phyloP scores from a whole-genome alignment of 2,797 vertebrate species.

The Scarus forsteni region DNA sequence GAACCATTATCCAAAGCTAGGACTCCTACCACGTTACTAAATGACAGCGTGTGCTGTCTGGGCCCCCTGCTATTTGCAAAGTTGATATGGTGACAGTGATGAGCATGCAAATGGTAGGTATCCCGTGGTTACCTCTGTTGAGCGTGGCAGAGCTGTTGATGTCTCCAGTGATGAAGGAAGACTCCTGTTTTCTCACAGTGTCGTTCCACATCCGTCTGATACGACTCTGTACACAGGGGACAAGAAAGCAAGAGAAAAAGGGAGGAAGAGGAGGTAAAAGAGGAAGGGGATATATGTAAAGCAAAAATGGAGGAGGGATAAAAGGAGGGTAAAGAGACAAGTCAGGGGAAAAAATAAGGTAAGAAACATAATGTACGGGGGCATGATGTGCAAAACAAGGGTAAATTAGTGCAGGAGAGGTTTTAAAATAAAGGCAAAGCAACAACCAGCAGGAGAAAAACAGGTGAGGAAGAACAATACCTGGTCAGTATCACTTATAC shows the following conservation, averaged over 20 bases:
- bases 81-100: slow-evolving; percentile 71
- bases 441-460: slow-evolving; percentile 47
- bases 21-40: slow-evolving; percentile 64
- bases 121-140: slow-evolving; percentile 96
- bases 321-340: slow-evolving; percentile 14
- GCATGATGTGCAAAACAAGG: slow-evolving; percentile 52
- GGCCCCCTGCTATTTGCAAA: slow-evolving; percentile 67
- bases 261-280: slow-evolving; percentile 4
- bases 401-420: slow-evolving; percentile 68
- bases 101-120: slow-evolving; percentile 68
- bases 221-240: slow-evolving; percentile 87
- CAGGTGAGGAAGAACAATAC: slow-evolving; percentile 48
- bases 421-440: slow-evolving; percentile 52
- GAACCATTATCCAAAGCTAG: slow-evolving; percentile 49
- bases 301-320: slow-evolving; percentile 17
- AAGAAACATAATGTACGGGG: slow-evolving; percentile 41
- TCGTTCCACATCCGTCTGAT: slow-evolving; percentile 99
- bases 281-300: slow-evolving; percentile 18
- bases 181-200: slow-evolving; percentile 98
- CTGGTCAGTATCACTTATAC: slow-evolving; percentile 53
- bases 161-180: slow-evolving; percentile 99
- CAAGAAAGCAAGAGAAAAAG: slow-evolving; percentile 19
- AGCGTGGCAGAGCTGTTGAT: slow-evolving; percentile 98
- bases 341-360: slow-evolving; percentile 37
- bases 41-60: slow-evolving; percentile 58